These are phyloP conservation scores for Vesta saturnalis DNA, from an alignment of 2,888 invertebrate genomes.

Conservation along the genomic window DNA sequence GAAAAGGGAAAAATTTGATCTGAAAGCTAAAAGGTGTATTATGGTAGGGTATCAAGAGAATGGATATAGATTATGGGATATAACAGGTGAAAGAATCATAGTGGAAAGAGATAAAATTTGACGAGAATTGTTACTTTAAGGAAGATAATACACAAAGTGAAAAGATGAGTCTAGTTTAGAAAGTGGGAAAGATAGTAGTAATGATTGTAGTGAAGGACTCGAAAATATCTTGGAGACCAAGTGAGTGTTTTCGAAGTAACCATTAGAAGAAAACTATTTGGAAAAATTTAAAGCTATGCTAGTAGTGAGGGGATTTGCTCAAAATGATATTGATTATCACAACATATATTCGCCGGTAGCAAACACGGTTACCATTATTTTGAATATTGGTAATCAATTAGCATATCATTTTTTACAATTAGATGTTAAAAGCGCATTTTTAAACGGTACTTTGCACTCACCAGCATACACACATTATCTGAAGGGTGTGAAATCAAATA, in stretches of 20 bases:
- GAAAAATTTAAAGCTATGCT: conserved; percentile 4
- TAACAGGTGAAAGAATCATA: neutral
- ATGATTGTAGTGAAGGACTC: neutral
- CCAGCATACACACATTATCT: conserved; percentile 10
- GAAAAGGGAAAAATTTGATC: neutral
- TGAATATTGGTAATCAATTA: neutral
- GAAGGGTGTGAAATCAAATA: conserved; percentile 1
- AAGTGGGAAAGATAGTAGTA: neutral
- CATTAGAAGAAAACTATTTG: neutral
- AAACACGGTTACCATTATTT: neutral
- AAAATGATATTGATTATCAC: conserved; percentile 14
- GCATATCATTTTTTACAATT: conserved; percentile 12
- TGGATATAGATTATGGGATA: conserved; percentile 1
- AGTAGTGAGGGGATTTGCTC: conserved; percentile 5
- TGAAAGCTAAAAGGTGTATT: neutral
- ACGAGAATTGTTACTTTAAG: neutral
- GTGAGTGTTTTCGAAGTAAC: neutral
- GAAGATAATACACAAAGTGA: neutral
- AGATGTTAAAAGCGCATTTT: conserved; percentile 23
- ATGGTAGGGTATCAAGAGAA: neutral
- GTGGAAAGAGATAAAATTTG: neutral
- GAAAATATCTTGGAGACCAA: neutral
- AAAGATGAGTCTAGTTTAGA: neutral
- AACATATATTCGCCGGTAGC: conserved; percentile 13
- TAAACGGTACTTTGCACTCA: conserved; percentile 24